Evolutionary conservation across 2,888 invertebrate genomes (phyloP).

Genomic region (Drosophila ustulata): DNA sequence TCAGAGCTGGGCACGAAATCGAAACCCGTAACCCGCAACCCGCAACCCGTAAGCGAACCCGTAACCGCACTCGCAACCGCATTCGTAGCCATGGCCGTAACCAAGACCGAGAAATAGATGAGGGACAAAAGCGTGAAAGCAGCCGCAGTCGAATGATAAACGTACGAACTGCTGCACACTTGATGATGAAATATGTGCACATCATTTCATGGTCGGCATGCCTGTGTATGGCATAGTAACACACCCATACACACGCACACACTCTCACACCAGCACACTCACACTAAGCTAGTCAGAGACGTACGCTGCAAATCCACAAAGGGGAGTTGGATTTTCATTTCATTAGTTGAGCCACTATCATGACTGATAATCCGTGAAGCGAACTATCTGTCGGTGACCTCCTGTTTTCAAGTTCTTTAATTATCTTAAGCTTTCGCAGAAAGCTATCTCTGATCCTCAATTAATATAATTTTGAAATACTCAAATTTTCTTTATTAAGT

Average conservation of each 20-base stretch:
- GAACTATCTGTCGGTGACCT: not conserved
- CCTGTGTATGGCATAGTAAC: constrained; percentile 39
- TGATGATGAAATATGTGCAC: constrained; percentile 69
- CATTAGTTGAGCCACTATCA: not conserved
- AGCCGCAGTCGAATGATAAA: constrained; percentile 65
- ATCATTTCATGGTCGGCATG: constrained; percentile 50
- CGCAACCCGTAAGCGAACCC: constrained; percentile 18
- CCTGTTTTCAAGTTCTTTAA: not conserved
- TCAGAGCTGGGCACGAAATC: constrained; percentile 26
- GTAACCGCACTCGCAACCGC: constrained; percentile 11
- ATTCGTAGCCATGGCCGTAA: constrained; percentile 15
- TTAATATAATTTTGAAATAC: too few species aligned
- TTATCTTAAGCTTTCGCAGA: too few species aligned
- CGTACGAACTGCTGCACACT: constrained; percentile 57
- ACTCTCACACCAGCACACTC: not conserved
- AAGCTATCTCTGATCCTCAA: too few species aligned
- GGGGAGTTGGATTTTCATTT: not conserved
- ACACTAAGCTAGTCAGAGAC: constrained; percentile 1
- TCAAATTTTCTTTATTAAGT: too few species aligned
- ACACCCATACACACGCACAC: constrained; percentile 6
- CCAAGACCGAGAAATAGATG: constrained; percentile 10
- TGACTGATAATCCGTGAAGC: not conserved
- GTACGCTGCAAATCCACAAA: not conserved
- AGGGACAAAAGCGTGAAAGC: constrained; percentile 29
- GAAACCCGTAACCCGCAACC: constrained; percentile 26